Base-by-base conservation (phyloP, 1,140 invertebrate genomes). In the Pseudomyrmex flavicornis region DNA sequence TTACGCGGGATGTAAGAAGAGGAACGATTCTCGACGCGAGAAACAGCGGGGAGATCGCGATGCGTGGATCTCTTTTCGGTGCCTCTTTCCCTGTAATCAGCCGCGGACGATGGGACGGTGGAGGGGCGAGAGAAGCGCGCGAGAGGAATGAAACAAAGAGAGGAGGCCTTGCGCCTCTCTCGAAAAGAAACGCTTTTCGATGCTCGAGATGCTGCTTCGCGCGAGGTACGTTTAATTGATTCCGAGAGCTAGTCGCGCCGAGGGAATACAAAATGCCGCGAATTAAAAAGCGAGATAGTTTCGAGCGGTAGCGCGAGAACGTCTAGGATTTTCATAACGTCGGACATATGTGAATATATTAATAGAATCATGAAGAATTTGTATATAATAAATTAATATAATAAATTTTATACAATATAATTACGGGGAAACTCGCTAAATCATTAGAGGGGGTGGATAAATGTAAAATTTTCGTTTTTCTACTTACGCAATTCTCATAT, bases 51-150 rank as follows among this genome's bases (percentile, higher is more conserved):
- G 80, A 89, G 35, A 35, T 35, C 35, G 84, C 84, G 70, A 74
- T 73, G 85, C 77, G 79, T 82, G 86, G 73, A 83, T 84, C 88
- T 87, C 84, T 85, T 86, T 90, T 91, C 89, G 86, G 85, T 85
- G 85, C 65, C 65, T 26, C 35, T 84, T 91, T 74, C 85, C 90
- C 87, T 91, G 89, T 91, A 90, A 91, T 91, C 89, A 91, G 84
- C 82, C 86, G 83, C 58, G 83, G 74, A 85, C 74, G 22, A 46
- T 59, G 44, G 68, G 75, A 44, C 20, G 50, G 68, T 54, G 74
- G 56, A 79, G 82, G 61, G 66, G 61, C 82, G 48, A 74, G 46
- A 83, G 56, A 26, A 63, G 65, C 50, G 80, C 20, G 69, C 54
- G 35, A 66, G 54, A 48, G 83, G 74, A 62, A 76, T 84, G 85